Evolutionary conservation across 2,888 invertebrate genomes (phyloP).

Genomic region (Aphidius colemani): DNA sequence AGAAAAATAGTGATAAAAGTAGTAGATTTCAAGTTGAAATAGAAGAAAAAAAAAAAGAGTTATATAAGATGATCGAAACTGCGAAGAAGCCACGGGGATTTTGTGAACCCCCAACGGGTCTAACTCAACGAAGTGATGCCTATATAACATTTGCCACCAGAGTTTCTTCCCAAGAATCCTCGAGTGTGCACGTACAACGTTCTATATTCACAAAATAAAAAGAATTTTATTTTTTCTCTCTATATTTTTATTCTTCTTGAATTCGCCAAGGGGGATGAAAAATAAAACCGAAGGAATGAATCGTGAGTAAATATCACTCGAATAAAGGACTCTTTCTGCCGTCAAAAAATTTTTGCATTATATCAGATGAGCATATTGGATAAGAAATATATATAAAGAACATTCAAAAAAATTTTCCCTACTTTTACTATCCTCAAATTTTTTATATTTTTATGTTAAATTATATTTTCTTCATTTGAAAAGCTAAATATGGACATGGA

Average conservation of each 20-base stretch:
- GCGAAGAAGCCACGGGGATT: slow-evolving; percentile 28
- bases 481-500: neutral
- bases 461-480: neutral
- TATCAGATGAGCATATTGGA: slow-evolving; percentile 22
- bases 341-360: slow-evolving; percentile 22
- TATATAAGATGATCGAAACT: slow-evolving; percentile 29
- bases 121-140: slow-evolving; percentile 28
- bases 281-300: neutral
- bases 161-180: slow-evolving; percentile 23
- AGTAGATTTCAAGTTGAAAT: neutral
- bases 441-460: neutral
- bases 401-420: neutral
- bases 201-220: neutral
- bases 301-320: slow-evolving; percentile 26
- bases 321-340: slow-evolving; percentile 17
- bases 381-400: neutral
- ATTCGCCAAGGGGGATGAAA: neutral
- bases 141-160: neutral
- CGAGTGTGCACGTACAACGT: slow-evolving; percentile 21
- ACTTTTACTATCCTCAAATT: neutral
- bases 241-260: slow-evolving; percentile 7
- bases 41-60: neutral
- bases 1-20: slow-evolving; percentile 25
- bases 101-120: slow-evolving; percentile 24
- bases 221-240: too few relatives aligned